These are phyloP conservation scores for Pocillopora meandrina DNA, from an alignment of 92 coral and sea anemone species.

Conservation along the genomic window DNA sequence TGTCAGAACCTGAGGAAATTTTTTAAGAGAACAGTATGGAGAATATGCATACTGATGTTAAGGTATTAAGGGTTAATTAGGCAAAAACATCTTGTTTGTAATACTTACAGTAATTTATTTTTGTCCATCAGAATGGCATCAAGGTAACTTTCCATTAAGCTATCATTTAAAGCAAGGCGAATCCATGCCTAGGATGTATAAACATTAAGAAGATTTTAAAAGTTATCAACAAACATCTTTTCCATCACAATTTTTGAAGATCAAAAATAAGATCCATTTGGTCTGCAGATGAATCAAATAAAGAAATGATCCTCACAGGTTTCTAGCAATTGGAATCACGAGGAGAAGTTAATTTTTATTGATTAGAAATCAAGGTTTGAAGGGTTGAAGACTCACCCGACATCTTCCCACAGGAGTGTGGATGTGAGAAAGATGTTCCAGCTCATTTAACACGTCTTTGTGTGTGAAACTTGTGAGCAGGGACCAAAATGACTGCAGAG, in stretches of 20 bases:
- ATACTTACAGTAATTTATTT: slow-evolving; percentile 72
- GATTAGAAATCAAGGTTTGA: too few species aligned
- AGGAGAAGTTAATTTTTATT: too few species aligned
- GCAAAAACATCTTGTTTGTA: background rate
- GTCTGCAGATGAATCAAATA: too few species aligned
- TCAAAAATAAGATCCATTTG: too few species aligned
- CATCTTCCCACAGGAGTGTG: slow-evolving; percentile 88
- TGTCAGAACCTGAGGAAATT: too few species aligned
- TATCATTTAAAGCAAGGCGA: slow-evolving; percentile 93
- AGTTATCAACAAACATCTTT: background rate
- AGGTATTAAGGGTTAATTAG: too few species aligned
- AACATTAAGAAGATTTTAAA: background rate
- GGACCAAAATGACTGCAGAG: slow-evolving; percentile 84
- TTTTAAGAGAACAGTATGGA: too few species aligned
- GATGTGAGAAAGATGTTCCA: slow-evolving; percentile 90
- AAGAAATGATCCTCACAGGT: too few species aligned
- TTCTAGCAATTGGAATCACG: too few species aligned
- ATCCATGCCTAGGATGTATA: slow-evolving; percentile 83
- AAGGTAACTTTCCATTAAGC: slow-evolving; percentile 94
- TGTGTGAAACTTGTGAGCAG: slow-evolving; percentile 81
- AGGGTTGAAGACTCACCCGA: slow-evolving; percentile 65
- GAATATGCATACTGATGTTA: too few species aligned
- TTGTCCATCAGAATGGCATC: slow-evolving; percentile 86
- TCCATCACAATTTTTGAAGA: too few species aligned
- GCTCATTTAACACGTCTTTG: slow-evolving; percentile 83